phyloP scores from a whole-genome alignment of 2,797 vertebrate genomes.

The Lerista edwardsae region DNA sequence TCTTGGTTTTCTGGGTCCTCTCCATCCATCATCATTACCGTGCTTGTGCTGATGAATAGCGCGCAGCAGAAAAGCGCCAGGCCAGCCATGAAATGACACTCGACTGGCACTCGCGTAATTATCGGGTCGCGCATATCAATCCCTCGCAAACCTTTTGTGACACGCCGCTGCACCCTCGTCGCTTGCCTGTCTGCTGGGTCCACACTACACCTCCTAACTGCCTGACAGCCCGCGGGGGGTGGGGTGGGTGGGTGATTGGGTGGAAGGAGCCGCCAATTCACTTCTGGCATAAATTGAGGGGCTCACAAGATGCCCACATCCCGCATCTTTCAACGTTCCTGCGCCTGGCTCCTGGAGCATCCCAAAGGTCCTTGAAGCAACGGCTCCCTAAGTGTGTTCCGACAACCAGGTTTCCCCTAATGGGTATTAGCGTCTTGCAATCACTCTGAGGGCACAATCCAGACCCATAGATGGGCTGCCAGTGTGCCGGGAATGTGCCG shows the following conservation, averaged over 20 bases:
- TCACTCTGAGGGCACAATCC: neutral
- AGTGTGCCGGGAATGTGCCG: too few relatives aligned
- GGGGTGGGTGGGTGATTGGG: neutral
- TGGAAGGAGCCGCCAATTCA: slow-evolving; percentile 47
- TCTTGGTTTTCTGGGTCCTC: slow-evolving; percentile 56
- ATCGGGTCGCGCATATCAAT: slow-evolving; percentile 67
- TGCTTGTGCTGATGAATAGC: slow-evolving; percentile 72
- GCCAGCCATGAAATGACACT: slow-evolving; percentile 75
- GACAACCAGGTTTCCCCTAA: neutral
- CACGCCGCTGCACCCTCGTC: slow-evolving; percentile 64
- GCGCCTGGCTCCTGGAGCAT: neutral
- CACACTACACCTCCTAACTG: slow-evolving; percentile 37
- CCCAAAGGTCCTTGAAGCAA: neutral
- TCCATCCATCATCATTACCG: slow-evolving; percentile 75
- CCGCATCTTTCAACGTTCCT: neutral
- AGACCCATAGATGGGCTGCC: too few relatives aligned
- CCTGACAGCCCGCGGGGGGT: slow-evolving; percentile 18
- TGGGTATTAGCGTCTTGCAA: neutral
- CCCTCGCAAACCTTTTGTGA: slow-evolving; percentile 69
- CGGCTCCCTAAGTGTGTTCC: neutral
- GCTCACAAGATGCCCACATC: neutral
- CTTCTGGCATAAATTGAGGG: slow-evolving; percentile 58
- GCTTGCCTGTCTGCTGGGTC: slow-evolving; percentile 68
- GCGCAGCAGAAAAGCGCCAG: slow-evolving; percentile 70
- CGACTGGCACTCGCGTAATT: slow-evolving; percentile 72